Evolutionary conservation across 2,888 invertebrate species (phyloP), one percentile per base, ranked within the genome.

Genomic region (Ametastegia equiseti): DNA sequence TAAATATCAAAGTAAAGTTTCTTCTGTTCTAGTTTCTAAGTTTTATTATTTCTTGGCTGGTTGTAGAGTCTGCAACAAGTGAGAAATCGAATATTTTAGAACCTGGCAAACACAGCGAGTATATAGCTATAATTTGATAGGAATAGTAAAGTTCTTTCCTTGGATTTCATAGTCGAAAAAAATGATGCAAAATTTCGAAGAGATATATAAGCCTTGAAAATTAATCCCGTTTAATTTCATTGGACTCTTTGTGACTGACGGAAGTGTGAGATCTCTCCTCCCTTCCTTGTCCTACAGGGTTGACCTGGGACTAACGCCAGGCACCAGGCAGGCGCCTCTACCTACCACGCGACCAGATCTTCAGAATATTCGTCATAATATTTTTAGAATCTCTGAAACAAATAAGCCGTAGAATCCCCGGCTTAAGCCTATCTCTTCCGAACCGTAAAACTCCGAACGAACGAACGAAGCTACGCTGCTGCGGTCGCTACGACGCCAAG

Each of bases 351-450:
- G 71, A 2, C 71, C n/a, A 30, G 71, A 27, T 71, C 71, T 71
- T 47, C 27, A 27, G 15, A 47, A 45, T 71, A 71, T 71, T 47
- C 45, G 71, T 71, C 45, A 71, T 71, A 71, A 71, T 71, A 71
- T 71, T 71, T 71, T 71, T 71, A 71, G 71, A 71, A 71, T 23
- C 71, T 45, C 71, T 47, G 71, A 71, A 71, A 71, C 71, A 71
- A 71, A 71, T 71, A 71, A 71, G 71, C 71, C 71, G 71, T 60
- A 78, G 67, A 63, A 82, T 82, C 33, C 60, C 81, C 63, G 81
- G 81, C 79, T 75, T 75, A 71, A 71, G 71, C 71, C 83, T 84
- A 84, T 85, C 85, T 83, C 85, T 86, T 85, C 84, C 85, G 81
- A 82, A 81, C 84, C 83, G 84, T 84, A 86, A 71, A 42, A 71